Evolutionary conservation across 2,888 invertebrate species (phyloP).

Genomic region (Apomyelois bistriatella): DNA sequence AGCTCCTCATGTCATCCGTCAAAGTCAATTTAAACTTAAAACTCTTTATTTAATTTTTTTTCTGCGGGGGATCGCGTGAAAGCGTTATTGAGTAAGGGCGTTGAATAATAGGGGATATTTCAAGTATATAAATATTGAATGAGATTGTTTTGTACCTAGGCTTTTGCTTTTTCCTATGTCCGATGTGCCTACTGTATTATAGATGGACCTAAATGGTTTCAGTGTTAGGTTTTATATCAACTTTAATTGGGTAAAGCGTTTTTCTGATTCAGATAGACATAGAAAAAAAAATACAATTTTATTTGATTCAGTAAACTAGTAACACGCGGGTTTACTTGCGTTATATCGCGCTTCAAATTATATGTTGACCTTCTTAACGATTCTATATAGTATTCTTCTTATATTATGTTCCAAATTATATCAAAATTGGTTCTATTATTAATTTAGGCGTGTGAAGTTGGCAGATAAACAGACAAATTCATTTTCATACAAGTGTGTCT

Average conservation of each 20-base stretch:
- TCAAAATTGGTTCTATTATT: no score
- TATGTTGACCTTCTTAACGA: no score
- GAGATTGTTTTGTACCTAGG: constrained; percentile 31
- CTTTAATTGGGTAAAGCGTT: constrained; percentile 24
- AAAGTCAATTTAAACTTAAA: constrained; percentile 75
- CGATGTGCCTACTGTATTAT: constrained; percentile 13
- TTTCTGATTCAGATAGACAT: constrained; percentile 11
- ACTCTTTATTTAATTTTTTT: constrained; percentile 66
- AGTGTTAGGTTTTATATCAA: constrained; percentile 13
- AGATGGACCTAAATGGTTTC: constrained; percentile 5
- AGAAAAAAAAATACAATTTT: no score
- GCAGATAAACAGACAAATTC: no score
- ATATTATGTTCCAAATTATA: no score
- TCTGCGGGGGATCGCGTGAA: constrained; percentile 52
- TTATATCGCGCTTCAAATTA: no score
- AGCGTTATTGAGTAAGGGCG: constrained; percentile 69
- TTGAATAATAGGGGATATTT: constrained; percentile 60
- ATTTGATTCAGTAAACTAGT: no score
- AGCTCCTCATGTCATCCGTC: constrained; percentile 61
- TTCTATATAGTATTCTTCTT: no score
- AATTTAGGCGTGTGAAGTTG: no score
- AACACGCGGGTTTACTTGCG: no score
- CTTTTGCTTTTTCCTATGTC: constrained; percentile 18
- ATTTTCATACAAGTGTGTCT: no score
- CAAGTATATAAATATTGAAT: constrained; percentile 64